phyloP scores from a whole-genome alignment of 2,888 invertebrate genomes.

The Cosmia trapezina region DNA sequence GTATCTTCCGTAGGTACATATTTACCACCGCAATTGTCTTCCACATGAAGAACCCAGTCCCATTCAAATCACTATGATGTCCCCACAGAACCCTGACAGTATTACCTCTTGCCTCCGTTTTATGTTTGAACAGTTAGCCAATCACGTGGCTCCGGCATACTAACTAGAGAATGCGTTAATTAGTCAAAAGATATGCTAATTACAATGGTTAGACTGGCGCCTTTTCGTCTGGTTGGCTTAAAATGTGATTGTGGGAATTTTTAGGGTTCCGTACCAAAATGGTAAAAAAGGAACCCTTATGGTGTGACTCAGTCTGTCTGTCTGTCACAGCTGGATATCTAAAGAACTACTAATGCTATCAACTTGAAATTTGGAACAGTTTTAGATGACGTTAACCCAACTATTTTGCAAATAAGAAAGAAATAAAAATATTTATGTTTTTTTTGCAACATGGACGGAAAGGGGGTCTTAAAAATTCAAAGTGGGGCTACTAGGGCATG shows the following conservation, averaged over 20 bases:
- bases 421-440: too few species aligned
- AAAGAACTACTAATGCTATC: too few species aligned
- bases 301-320: too few species aligned
- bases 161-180: conserved; percentile 43
- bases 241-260: not conserved
- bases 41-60: not conserved
- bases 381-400: too few species aligned
- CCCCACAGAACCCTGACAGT: conserved; percentile 39
- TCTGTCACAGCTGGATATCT: too few species aligned
- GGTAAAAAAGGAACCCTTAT: too few species aligned
- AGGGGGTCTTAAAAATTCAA: too few species aligned
- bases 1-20: not conserved
- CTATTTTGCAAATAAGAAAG: too few species aligned
- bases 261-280: too few species aligned
- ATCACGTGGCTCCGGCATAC: conserved; percentile 13
- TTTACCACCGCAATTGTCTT: not conserved
- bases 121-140: conserved; percentile 28
- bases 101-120: conserved; percentile 20
- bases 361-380: too few species aligned
- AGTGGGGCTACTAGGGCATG: too few species aligned
- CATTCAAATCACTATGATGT: conserved; percentile 10
- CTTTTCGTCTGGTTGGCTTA: conserved; percentile 7
- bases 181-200: conserved; percentile 30
- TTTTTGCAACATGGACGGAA: too few species aligned
- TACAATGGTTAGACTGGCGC: conserved; percentile 7